Conservation (phyloP, 2,797 vertebrate species). For the Onychomys leucogaster region DNA sequence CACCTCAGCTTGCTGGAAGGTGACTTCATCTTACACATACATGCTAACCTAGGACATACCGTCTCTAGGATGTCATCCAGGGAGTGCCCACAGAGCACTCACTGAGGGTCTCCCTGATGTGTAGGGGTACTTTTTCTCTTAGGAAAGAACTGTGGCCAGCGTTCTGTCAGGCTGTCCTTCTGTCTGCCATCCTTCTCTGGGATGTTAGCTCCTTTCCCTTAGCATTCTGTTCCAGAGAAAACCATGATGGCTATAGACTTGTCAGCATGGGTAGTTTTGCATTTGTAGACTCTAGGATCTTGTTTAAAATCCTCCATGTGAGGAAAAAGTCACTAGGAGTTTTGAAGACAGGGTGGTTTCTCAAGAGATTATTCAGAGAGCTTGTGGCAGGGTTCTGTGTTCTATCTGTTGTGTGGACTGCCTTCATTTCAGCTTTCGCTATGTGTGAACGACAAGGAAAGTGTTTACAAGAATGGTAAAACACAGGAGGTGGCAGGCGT, state of each 20-base stretch:
- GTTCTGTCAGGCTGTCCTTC: constrained; percentile 60
- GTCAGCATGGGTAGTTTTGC: constrained; percentile 66
- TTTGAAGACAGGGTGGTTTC: constrained; percentile 73
- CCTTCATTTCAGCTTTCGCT: constrained; percentile 69
- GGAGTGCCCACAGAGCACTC: constrained; percentile 57
- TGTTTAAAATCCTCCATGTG: constrained; percentile 79
- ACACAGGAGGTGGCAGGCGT: constrained; percentile 23
- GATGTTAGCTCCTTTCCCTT: constrained; percentile 73
- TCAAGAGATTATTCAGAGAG: constrained; percentile 72
- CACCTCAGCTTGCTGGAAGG: constrained; percentile 77
- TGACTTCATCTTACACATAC: constrained; percentile 76
- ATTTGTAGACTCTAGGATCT: constrained; percentile 81
- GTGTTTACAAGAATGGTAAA: constrained; percentile 73
- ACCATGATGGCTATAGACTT: constrained; percentile 82
- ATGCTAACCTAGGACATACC: constrained; percentile 62
- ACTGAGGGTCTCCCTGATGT: background rate
- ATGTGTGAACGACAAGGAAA: constrained; percentile 61
- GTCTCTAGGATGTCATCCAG: constrained; percentile 63
- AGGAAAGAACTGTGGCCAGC: constrained; percentile 67
- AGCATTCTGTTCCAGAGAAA: constrained; percentile 80
- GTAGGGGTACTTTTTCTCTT: constrained; percentile 70
- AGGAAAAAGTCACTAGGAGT: constrained; percentile 74
- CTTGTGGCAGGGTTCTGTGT: constrained; percentile 57
- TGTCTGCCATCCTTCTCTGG: constrained; percentile 41
- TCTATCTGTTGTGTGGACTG: constrained; percentile 66